Conservation (phyloP, 2,797 vertebrate species). For the Oreochromis grahami region DNA sequence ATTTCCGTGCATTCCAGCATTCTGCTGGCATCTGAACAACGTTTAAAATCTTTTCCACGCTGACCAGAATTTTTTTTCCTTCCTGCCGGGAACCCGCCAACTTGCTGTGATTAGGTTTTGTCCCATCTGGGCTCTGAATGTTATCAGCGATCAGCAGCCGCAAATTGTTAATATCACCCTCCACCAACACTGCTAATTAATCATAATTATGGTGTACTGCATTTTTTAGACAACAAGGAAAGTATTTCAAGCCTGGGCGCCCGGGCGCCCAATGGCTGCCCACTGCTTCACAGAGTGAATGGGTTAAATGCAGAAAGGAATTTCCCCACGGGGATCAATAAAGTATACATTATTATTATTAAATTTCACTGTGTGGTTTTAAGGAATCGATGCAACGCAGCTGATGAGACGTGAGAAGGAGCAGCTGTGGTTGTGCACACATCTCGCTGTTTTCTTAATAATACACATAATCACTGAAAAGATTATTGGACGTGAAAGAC, state of each 20-base stretch:
- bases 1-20: neutral
- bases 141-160: neutral
- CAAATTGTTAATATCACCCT: neutral
- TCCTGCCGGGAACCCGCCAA: neutral
- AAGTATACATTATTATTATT: neutral
- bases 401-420: neutral
- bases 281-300: neutral
- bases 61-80: neutral
- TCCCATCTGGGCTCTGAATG: neutral
- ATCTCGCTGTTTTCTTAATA: neutral
- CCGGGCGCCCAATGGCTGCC: neutral
- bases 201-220: neutral
- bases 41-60: neutral
- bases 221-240: neutral
- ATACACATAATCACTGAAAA: neutral
- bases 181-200: neutral
- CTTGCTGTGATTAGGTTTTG: neutral
- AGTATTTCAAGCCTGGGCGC: neutral
- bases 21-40: neutral
- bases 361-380: neutral
- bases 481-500: neutral
- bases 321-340: neutral
- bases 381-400: neutral
- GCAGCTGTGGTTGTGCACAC: neutral
- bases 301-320: neutral